phyloP scores from a whole-genome alignment of 2,888 invertebrate genomes.

The Dasypogon diadema region DNA sequence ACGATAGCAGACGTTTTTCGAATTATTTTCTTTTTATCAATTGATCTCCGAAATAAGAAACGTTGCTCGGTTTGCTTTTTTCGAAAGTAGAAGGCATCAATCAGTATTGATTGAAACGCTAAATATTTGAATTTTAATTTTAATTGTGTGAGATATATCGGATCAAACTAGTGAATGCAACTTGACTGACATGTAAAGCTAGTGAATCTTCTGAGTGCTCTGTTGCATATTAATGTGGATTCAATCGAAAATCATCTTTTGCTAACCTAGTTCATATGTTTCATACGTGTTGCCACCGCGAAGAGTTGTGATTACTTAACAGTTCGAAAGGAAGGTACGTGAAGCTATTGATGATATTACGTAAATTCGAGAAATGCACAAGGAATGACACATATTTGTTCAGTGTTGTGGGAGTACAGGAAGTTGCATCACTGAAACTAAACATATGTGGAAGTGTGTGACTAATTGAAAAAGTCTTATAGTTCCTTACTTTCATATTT shows the following conservation, averaged over 20 bases:
- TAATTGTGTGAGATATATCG: no score
- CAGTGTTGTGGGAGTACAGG: slow-evolving; percentile 12
- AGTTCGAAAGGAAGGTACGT: slow-evolving; percentile 16
- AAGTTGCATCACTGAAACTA: slow-evolving; percentile 3
- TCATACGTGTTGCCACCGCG: not conserved
- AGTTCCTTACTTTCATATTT: no score
- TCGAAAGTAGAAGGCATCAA: not conserved
- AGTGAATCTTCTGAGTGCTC: not conserved
- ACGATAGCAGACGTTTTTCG: slow-evolving; percentile 37
- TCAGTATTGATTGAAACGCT: not conserved
- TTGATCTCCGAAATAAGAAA: not conserved
- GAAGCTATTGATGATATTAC: slow-evolving; percentile 10
- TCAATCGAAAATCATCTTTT: slow-evolving; percentile 6
- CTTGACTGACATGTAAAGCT: not conserved
- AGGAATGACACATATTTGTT: not conserved
- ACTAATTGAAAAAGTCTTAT: no score
- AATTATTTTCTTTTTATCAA: slow-evolving; percentile 1
- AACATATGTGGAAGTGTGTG: no score
- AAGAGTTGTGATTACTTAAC: slow-evolving; percentile 21
- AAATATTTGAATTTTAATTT: no score
- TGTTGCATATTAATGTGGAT: slow-evolving; percentile 31
- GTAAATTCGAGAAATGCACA: not conserved
- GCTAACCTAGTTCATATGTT: not conserved
- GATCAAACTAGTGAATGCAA: slow-evolving; percentile 15
- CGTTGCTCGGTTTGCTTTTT: not conserved